A percentile compares a stretch with the other conserved stretches of the same genome.
Conservation (phyloP, 2,797 vertebrate genomes). For the Danio jaintianensis region DNA sequence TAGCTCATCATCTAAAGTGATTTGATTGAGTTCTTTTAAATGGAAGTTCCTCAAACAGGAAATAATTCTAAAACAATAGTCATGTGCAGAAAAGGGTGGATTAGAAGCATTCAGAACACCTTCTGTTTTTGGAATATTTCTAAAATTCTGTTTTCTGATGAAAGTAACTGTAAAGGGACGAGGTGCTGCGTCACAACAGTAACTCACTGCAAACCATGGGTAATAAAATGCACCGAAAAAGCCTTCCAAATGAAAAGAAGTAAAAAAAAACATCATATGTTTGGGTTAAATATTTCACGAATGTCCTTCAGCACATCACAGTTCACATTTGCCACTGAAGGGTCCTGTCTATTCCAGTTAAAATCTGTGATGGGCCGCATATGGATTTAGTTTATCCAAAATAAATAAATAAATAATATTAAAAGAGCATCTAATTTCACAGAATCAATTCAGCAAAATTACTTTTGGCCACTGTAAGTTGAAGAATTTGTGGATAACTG, state of each 20-base stretch:
- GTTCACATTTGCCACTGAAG: constrained; percentile 7
- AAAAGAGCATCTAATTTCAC: neutral
- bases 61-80: too few species aligned
- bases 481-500: neutral
- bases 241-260: constrained; percentile 25
- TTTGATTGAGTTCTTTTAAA: too few species aligned
- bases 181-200: constrained; percentile 4
- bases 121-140: neutral
- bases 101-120: neutral
- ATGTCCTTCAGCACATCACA: constrained; percentile 11
- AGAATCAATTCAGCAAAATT: constrained; percentile 13
- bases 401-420: neutral
- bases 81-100: too few species aligned
- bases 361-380: constrained; percentile 8
- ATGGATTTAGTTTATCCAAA: constrained; percentile 20
- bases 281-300: constrained; percentile 10
- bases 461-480: constrained; percentile 31
- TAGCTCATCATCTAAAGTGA: too few species aligned
- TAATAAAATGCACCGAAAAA: neutral
- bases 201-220: constrained; percentile 1
- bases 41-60: too few species aligned
- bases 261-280: constrained; percentile 10
- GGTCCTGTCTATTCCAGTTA: constrained; percentile 1
- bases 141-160: neutral
- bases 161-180: neutral